phyloP scores from a whole-genome alignment of 2,888 invertebrate genomes.

The Scrobipalpa costella region DNA sequence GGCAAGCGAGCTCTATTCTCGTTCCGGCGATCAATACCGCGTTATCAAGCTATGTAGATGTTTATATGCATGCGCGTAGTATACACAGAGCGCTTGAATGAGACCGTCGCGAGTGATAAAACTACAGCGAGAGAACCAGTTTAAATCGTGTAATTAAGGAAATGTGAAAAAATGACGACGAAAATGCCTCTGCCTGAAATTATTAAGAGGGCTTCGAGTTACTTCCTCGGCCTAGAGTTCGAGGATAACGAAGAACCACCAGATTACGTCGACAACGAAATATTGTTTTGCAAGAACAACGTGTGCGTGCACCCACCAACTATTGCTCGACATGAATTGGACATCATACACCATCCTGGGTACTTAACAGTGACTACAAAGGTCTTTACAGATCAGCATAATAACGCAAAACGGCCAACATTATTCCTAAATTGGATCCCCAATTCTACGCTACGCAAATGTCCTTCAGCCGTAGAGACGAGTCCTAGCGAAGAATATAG shows the following conservation, averaged over 20 bases:
- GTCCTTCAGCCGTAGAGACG: slow-evolving; percentile 88
- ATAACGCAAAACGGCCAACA: slow-evolving; percentile 88
- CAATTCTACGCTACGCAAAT: slow-evolving; percentile 92
- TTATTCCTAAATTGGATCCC: slow-evolving; percentile 97
- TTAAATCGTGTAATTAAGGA: slow-evolving; percentile 44
- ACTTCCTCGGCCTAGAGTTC: slow-evolving; percentile 87
- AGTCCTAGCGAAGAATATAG: slow-evolving; percentile 71
- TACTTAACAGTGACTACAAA: slow-evolving; percentile 94
- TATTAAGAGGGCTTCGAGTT: slow-evolving; percentile 89
- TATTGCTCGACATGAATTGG: slow-evolving; percentile 89
- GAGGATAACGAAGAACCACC: slow-evolving; percentile 81
- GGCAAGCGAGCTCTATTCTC: slow-evolving; percentile 51
- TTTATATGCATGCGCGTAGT: slow-evolving; percentile 78
- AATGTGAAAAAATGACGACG: slow-evolving; percentile 58
- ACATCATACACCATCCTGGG: slow-evolving; percentile 94
- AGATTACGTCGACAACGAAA: slow-evolving; percentile 90
- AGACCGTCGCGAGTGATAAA: slow-evolving; percentile 64
- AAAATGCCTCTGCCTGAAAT: slow-evolving; percentile 89
- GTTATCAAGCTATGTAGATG: slow-evolving; percentile 75
- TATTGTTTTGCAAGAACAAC: slow-evolving; percentile 96
- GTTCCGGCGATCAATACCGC: slow-evolving; percentile 70
- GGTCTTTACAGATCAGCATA: slow-evolving; percentile 88
- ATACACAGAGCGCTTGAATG: slow-evolving; percentile 61
- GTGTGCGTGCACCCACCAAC: slow-evolving; percentile 98
- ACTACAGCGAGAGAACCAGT: slow-evolving; percentile 29